These are phyloP conservation scores for Trissolcus brochymenae DNA, from an alignment of 2,888 invertebrate species.

Conservation along the genomic window DNA sequence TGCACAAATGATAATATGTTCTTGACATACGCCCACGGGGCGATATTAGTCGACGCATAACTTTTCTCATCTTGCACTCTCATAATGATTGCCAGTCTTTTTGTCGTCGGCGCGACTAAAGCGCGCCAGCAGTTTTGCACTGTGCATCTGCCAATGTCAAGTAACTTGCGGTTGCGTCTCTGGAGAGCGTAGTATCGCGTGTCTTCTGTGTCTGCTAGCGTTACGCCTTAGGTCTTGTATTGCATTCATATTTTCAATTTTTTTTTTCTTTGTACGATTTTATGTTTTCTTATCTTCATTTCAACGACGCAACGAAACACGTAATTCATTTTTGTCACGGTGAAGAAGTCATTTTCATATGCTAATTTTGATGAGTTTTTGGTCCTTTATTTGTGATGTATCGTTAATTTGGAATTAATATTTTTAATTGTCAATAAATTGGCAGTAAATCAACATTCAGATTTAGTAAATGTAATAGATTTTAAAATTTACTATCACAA, in stretches of 20 bases:
- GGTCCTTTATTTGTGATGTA: no score
- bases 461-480: no score
- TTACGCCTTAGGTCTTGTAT: conserved; percentile 32
- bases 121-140: conserved; percentile 35
- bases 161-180: conserved; percentile 30
- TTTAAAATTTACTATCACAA: no score
- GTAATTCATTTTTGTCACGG: no score
- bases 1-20: conserved; percentile 43
- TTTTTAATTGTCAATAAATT: no score
- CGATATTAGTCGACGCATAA: conserved; percentile 42
- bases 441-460: no score
- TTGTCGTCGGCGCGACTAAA: conserved; percentile 23
- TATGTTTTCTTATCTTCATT: conserved; percentile 16
- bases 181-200: conserved; percentile 42
- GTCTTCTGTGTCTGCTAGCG: conserved; percentile 31
- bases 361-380: no score
- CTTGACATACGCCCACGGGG: conserved; percentile 52
- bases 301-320: background rate
- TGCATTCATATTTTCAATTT: conserved; percentile 13
- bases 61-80: conserved; percentile 42
- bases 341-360: no score
- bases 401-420: no score
- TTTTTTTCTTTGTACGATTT: background rate
- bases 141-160: conserved; percentile 52
- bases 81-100: conserved; percentile 23